Conservation (phyloP, 2,888 invertebrate genomes). For the Drosophila ezoana region DNA sequence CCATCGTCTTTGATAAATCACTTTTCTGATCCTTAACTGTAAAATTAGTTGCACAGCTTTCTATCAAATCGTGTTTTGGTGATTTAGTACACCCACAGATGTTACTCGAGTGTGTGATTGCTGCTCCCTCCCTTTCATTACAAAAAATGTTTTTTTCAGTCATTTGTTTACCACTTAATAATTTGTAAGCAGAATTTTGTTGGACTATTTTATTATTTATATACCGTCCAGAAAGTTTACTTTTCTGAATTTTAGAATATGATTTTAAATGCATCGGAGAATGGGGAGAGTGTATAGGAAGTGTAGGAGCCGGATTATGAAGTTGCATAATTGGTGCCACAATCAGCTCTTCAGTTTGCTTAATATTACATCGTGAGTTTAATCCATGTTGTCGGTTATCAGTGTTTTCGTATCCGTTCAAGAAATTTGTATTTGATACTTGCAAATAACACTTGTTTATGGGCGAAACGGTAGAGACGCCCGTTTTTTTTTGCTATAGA, state of each 20-base stretch:
- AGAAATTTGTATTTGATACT: constrained; percentile 41
- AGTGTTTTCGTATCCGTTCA: constrained; percentile 45
- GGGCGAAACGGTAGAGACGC: constrained; percentile 84
- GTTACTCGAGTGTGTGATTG: constrained; percentile 29
- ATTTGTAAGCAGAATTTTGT: constrained; percentile 26
- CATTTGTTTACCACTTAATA: constrained; percentile 25
- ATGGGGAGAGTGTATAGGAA: constrained; percentile 77
- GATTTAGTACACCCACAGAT: constrained; percentile 48
- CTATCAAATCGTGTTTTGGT: constrained; percentile 24
- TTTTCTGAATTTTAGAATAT: constrained; percentile 56
- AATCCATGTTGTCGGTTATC: constrained; percentile 40
- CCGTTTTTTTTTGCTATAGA: constrained; percentile 84
- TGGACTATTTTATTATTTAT: constrained; percentile 65
- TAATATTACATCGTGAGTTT: constrained; percentile 33
- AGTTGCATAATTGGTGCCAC: constrained; percentile 45
- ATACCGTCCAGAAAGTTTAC: constrained; percentile 75
- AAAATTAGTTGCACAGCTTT: constrained; percentile 3
- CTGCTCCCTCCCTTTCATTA: constrained; percentile 20
- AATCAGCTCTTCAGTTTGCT: constrained; percentile 46
- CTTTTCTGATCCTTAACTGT: constrained; percentile 10
- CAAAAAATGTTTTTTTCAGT: constrained; percentile 17
- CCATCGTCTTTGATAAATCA: constrained; percentile 2
- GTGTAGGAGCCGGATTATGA: constrained; percentile 68
- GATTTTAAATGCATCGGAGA: constrained; percentile 65
- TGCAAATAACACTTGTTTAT: constrained; percentile 59